Evolutionary conservation across 2,797 vertebrate genomes (phyloP), one percentile per base, ranked within the genome.

Genomic region (Siniperca undulata): DNA sequence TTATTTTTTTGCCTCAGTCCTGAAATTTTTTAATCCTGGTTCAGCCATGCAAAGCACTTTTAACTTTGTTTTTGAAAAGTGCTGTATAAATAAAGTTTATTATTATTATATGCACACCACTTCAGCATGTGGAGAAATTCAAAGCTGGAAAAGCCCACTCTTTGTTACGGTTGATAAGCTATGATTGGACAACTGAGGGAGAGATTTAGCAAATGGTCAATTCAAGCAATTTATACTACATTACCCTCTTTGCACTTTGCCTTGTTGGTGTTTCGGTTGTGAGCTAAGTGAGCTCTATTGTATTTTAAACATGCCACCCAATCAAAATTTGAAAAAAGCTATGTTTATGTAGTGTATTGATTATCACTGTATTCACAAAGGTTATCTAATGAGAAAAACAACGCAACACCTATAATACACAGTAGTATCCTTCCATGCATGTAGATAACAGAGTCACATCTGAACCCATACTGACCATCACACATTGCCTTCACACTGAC

Each of bases 401-500:
- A 74, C 20, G 79, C 40, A 42, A 42, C 61, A 77, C 50, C 30
- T 65, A 55, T 65, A 44, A 70, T 27, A 5, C 38, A 79, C 74
- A 67, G 12, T 2, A 50, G 3, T 17, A 27, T 53, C 53, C 66
- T 56, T 77, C 77, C 72, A 67, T 70, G 56, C 62, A 70, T 73
- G 64, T 56, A 77, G 83, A 89, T 89, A 80, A 72, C 55, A 42
- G 46, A 38, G 30, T 65, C 56, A 74, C 58, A 75, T 81, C 79
- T 81, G 52, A 75, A 68, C 76, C 46, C 69, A 46, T n/a, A 65
- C 81, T 68, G 81, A 65, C 66, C 73, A 78, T 85, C 88, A 87
- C 77, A 82, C 44, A 40, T 85, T 90, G 61, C 69, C 78, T 94
- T 93, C 90, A 92, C 93, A 83, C 86, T 85, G 83, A 92, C 94